Evolutionary conservation across 2,888 invertebrate species (phyloP).

Genomic region (Mythimna pallens): DNA sequence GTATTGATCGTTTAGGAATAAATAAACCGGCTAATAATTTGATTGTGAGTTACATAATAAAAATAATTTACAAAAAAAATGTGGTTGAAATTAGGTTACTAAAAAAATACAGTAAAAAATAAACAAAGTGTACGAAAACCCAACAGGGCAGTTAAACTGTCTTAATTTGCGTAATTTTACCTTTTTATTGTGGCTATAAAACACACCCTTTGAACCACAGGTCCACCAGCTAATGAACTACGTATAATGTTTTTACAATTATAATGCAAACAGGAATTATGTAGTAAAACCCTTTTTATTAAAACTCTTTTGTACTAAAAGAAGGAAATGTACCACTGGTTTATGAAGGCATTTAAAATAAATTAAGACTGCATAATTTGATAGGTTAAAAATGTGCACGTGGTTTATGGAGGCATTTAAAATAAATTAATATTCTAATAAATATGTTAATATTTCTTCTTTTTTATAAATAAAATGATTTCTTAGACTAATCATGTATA

Average conservation of each 20-base stretch:
- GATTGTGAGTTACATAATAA: background rate
- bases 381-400: no score
- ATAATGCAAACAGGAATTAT: slow-evolving; percentile 6
- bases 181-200: slow-evolving; percentile 51
- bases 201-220: slow-evolving; percentile 17
- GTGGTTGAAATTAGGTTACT: background rate
- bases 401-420: background rate
- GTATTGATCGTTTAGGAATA: background rate
- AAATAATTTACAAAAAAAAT: background rate
- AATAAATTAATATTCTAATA: no score
- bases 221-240: slow-evolving; percentile 17
- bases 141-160: slow-evolving; percentile 15
- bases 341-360: background rate
- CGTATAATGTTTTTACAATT: slow-evolving; percentile 26
- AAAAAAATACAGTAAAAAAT: slow-evolving; percentile 27
- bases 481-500: no score
- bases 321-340: background rate
- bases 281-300: slow-evolving; percentile 1
- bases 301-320: background rate
- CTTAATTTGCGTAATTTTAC: slow-evolving; percentile 62
- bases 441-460: no score
- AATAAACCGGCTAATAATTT: background rate
- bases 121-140: slow-evolving; percentile 20
- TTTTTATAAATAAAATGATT: no score
- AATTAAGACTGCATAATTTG: no score